Base-by-base conservation (phyloP, 1,140 invertebrate genomes). In the Akabosia matsudoensis region DNA sequence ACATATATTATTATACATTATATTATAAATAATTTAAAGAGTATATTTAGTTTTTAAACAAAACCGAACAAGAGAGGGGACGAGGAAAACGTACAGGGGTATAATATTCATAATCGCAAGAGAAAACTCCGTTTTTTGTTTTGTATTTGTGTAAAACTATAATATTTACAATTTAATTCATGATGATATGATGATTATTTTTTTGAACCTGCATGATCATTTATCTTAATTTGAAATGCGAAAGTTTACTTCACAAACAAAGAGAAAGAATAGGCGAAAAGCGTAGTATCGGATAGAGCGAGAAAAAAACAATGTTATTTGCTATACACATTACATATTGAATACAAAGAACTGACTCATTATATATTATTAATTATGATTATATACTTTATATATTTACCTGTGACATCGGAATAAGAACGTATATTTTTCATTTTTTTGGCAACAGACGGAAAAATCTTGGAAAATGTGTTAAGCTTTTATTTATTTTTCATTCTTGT, bases 391-490 rank as follows among this genome's bases (percentile, higher is more conserved):
- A 67, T 67, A 30, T 67, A 67, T 67, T 67, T 67, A 67, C 61
- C 61, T 67, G 61, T 67, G 61, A 67, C 61, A 30, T 67, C 61
- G 61, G 61, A 67, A 67, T 67, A 67, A 67, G 61, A 67, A 67
- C 61, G 61, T 67, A 67, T 67, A 67, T 67, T 67, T 67, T 67
- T 67, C 61, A 67, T 67, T 67, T 61, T 61, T 67, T 67, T 67
- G 61, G 61, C 61, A 67, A 67, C 61, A 67, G 61, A 67, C 61
- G 31, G 24, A 22, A 13, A 61, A 61, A 56, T 56, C 54, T 56
- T 56, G 54, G 22, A 22, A 67, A 7, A 22, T 67, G n/a, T n/a
- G n/a, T n/a, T n/a, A n/a, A n/a, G n/a, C n/a, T n/a, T n/a, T n/a
- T n/a, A n/a, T 67, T 67, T 67, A 7, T 67, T 30, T 30, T 30